These are phyloP conservation scores for Hydrotaea cyrtoneurina DNA, from an alignment of 2,888 invertebrate species.

Conservation along the genomic window DNA sequence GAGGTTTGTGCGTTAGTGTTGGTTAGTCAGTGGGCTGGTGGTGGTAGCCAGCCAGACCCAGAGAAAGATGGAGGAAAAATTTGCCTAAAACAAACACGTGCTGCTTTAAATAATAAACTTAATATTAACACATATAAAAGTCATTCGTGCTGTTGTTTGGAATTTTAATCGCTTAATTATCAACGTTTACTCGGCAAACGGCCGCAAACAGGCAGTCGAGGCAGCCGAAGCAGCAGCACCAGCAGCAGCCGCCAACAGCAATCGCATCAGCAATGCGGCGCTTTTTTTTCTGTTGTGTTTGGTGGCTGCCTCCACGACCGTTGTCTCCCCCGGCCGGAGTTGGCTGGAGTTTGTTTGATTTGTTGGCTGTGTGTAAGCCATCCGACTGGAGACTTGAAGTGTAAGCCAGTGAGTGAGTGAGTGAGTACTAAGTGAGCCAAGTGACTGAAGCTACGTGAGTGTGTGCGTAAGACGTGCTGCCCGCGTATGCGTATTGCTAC, in stretches of 20 bases:
- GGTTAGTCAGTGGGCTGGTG: neutral
- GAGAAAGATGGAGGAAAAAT: constrained; percentile 26
- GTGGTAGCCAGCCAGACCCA: neutral
- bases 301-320: constrained; percentile 39
- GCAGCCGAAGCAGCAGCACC: constrained; percentile 33
- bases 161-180: constrained; percentile 81
- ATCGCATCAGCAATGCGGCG: neutral
- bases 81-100: constrained; percentile 77
- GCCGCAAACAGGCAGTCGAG: too few relatives aligned
- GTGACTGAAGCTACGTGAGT: neutral
- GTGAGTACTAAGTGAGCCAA: neutral
- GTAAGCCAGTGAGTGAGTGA: neutral
- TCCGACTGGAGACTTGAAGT: neutral
- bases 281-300: constrained; percentile 12
- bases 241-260: constrained; percentile 10
- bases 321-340: neutral
- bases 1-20: neutral
- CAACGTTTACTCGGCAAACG: constrained; percentile 55
- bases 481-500: neutral
- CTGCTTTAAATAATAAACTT: constrained; percentile 81
- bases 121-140: constrained; percentile 81
- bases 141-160: constrained; percentile 77
- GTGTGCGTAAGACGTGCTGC: neutral
- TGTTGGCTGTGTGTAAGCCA: constrained; percentile 40
- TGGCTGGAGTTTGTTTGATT: neutral